phyloP scores from a whole-genome alignment of 2,888 invertebrate species.

The Aspidiotus rigidus region DNA sequence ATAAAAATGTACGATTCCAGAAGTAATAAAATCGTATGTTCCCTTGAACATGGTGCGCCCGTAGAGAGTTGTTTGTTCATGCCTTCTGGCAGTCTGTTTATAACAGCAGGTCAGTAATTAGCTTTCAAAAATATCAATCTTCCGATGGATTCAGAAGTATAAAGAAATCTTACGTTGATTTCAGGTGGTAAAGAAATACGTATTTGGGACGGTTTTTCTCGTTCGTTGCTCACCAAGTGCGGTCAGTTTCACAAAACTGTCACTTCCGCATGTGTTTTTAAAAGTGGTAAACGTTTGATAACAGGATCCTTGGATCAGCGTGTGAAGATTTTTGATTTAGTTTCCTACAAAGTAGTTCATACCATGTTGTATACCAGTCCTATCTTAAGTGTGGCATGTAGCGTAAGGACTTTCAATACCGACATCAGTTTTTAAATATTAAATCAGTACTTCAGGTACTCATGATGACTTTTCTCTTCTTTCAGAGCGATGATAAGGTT shows the following conservation, averaged over 20 bases:
- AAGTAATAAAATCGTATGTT: constrained; percentile 55
- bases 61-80: constrained; percentile 81
- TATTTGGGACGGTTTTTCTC: constrained; percentile 90
- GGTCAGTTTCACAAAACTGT: constrained; percentile 93
- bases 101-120: constrained; percentile 62
- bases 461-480: constrained; percentile 27
- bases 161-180: no score
- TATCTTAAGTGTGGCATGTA: constrained; percentile 70
- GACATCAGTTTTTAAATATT: neutral
- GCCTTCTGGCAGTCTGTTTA: constrained; percentile 79
- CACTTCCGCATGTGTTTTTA: constrained; percentile 73
- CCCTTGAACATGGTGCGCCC: constrained; percentile 77
- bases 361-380: constrained; percentile 85
- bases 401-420: constrained; percentile 45
- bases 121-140: neutral
- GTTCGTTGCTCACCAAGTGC: constrained; percentile 70
- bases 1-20: constrained; percentile 82
- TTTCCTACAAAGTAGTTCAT: constrained; percentile 76
- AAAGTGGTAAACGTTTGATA: constrained; percentile 69
- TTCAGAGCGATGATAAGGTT: constrained; percentile 62
- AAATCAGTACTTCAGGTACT: constrained; percentile 36
- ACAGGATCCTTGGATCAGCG: constrained; percentile 88
- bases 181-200: constrained; percentile 74
- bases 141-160: neutral
- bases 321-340: constrained; percentile 83